Conservation (phyloP, 2,113 vertebrate genomes). For the Columba livia region DNA sequence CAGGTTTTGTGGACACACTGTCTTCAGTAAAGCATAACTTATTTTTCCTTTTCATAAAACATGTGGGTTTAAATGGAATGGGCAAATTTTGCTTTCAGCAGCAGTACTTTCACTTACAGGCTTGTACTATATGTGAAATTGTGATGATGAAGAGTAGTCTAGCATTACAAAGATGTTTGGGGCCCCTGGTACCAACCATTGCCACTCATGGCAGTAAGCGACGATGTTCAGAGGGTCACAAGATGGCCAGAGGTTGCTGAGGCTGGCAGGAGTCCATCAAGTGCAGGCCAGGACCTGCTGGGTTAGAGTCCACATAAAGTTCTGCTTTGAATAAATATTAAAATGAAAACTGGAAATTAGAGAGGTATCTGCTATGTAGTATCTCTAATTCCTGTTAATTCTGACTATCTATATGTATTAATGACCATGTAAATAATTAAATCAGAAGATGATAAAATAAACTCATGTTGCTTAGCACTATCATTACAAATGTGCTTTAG, state of each 20-base stretch:
- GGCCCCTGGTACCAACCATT: accelerated
- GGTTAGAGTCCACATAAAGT: not conserved
- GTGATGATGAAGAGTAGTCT: not conserved
- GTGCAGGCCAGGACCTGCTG: not conserved
- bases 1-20: not conserved
- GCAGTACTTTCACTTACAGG: not conserved
- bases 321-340: not conserved
- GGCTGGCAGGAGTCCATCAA: not conserved
- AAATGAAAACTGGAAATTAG: not conserved
- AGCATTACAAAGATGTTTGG: not conserved
- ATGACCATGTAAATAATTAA: not conserved
- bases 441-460: not conserved
- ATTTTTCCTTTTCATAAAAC: not conserved
- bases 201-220: not conserved
- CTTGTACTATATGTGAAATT: not conserved
- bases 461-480: not conserved
- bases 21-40: not conserved
- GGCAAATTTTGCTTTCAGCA: not conserved
- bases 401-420: not conserved
- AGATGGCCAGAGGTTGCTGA: not conserved
- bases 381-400: not conserved
- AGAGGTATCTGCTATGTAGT: not conserved
- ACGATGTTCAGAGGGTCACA: not conserved
- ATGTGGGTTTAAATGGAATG: accelerated
- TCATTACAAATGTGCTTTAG: not conserved